Percentiles rank a stretch among this genome's conserved stretches.
Evolutionary conservation across 1,140 invertebrate genomes (phyloP).

Genomic region (Heterodera carotae): DNA sequence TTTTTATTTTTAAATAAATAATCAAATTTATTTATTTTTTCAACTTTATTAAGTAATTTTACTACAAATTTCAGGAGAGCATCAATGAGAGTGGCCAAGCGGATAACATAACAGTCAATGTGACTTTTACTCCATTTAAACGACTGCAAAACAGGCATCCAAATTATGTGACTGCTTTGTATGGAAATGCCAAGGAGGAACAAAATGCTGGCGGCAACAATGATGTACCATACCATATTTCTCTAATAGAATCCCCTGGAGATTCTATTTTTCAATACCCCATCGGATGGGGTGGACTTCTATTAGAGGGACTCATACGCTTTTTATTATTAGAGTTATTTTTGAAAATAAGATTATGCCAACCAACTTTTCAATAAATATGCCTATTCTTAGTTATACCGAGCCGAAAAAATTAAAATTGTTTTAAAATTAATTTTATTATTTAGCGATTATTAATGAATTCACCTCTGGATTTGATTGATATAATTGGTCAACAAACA

Average conservation of each 20-base stretch:
- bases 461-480: slow-evolving; percentile 53
- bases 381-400: no score
- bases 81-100: slow-evolving; percentile 33
- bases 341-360: no score
- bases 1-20: no score
- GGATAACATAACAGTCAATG: slow-evolving; percentile 51
- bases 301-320: no score
- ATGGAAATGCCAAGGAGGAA: slow-evolving; percentile 53
- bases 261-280: no score
- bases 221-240: no score
- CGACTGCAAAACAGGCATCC: slow-evolving; percentile 38
- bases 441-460: not conserved
- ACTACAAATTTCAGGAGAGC: slow-evolving; percentile 17
- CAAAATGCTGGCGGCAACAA: slow-evolving; percentile 16
- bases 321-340: no score
- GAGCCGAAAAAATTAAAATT: no score
- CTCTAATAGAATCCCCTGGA: no score
- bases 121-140: slow-evolving; percentile 52
- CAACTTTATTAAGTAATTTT: not conserved
- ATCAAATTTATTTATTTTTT: not conserved
- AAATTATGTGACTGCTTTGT: slow-evolving; percentile 59
- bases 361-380: no score
- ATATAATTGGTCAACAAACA: slow-evolving; percentile 46
- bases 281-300: no score
- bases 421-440: slow-evolving; percentile 9